A percentile compares a stretch with the other conserved stretches of the same genome.
These are phyloP conservation scores for Chaetorhynchus papuensis DNA, from an alignment of 2,113 vertebrate species.

Conservation along the genomic window DNA sequence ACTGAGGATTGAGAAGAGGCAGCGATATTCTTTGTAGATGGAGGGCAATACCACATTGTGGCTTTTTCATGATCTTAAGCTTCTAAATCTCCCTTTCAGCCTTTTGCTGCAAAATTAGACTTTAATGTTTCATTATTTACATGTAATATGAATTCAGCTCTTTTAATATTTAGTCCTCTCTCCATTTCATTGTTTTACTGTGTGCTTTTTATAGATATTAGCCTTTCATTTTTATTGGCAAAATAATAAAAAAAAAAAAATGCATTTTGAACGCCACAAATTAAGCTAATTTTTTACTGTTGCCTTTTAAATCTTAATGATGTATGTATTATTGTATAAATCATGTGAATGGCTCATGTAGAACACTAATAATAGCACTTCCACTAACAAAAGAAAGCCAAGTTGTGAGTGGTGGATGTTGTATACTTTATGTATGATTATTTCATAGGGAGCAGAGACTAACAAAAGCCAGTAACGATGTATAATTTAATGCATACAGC, in stretches of 20 bases:
- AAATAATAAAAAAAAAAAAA: not conserved
- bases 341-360: not conserved
- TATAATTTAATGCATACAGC: not conserved
- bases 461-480: not conserved
- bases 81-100: not conserved
- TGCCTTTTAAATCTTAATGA: not conserved
- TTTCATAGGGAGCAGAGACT: not conserved
- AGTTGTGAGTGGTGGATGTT: not conserved
- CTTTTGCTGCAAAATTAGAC: not conserved
- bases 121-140: slow-evolving; percentile 14
- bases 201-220: not conserved
- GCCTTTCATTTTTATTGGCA: not conserved
- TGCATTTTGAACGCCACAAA: not conserved
- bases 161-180: not conserved
- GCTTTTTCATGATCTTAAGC: not conserved
- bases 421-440: not conserved
- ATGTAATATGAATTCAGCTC: not conserved
- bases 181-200: not conserved
- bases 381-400: not conserved
- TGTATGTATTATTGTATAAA: not conserved
- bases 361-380: not conserved
- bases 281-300: not conserved
- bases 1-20: not conserved
- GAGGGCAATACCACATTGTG: not conserved
- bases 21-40: not conserved